A percentile compares a stretch with the other conserved stretches of the same genome.
These are phyloP conservation scores for Rhinogobio ventralis DNA, from an alignment of 2,797 vertebrate genomes.

Conservation along the genomic window DNA sequence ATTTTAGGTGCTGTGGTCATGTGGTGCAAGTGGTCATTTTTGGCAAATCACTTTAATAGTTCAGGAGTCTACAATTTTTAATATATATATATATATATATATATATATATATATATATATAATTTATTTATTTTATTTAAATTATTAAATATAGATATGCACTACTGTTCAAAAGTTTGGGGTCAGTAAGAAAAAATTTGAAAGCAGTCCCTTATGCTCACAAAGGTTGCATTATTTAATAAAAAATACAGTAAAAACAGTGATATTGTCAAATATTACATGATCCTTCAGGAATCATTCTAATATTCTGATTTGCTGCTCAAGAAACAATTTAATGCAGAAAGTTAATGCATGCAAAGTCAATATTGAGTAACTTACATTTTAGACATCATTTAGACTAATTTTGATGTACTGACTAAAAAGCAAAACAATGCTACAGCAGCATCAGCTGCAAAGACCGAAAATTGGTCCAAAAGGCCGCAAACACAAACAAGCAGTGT, in stretches of 20 bases:
- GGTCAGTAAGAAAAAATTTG: neutral
- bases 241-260: neutral
- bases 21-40: neutral
- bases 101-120: no score
- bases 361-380: slow-evolving; percentile 4
- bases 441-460: neutral
- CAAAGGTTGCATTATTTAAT: neutral
- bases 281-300: neutral
- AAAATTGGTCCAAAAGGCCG: neutral
- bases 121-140: no score
- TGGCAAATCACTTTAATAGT: neutral
- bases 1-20: neutral
- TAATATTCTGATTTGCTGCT: neutral
- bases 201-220: neutral
- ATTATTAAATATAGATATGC: neutral
- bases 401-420: neutral
- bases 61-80: no score
- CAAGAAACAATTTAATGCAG: neutral
- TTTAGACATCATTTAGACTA: neutral
- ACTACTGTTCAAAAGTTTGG: neutral
- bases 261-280: no score
- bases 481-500: neutral
- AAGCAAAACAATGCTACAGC: neutral
- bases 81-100: no score
- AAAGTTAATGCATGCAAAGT: neutral